phyloP scores from a whole-genome alignment of 1,140 invertebrate genomes.

The Lasioglossum albipes region DNA sequence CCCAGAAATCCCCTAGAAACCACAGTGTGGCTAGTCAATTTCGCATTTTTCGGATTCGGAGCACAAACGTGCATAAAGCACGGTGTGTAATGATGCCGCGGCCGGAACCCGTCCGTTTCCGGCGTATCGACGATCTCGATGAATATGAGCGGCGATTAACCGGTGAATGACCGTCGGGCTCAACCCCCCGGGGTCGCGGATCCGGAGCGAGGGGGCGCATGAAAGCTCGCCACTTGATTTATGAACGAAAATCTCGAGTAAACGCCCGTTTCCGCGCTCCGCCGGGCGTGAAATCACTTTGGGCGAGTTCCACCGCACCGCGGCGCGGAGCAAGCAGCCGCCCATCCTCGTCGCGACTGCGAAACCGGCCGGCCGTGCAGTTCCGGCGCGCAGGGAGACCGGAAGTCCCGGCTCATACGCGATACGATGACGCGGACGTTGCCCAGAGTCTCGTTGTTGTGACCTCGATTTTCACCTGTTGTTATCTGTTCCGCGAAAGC shows the following conservation, averaged over 20 bases:
- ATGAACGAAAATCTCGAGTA: slow-evolving; percentile 70
- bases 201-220: slow-evolving; percentile 1
- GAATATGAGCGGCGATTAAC: slow-evolving; percentile 33
- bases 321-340: not conserved
- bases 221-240: slow-evolving; percentile 58
- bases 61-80: no score
- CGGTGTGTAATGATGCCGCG: not conserved
- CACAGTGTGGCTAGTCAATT: not conserved
- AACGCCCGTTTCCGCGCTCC: slow-evolving; percentile 70
- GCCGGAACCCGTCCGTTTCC: slow-evolving; percentile 51
- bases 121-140: slow-evolving; percentile 13
- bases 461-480: not conserved
- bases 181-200: slow-evolving; percentile 33
- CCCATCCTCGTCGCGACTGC: slow-evolving; percentile 45
- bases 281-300: slow-evolving; percentile 71
- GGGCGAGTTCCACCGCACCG: slow-evolving; percentile 51
- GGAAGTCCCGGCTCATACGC: slow-evolving; percentile 46
- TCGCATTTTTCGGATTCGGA: not conserved
- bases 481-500: no score
- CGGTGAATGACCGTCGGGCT: slow-evolving; percentile 4
- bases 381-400: slow-evolving; percentile 50
- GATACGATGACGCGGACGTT: not conserved
- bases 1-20: no score
- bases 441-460: no score
- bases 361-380: slow-evolving; percentile 48